These are phyloP conservation scores for Australoheros scitulus DNA, from an alignment of 2,113 vertebrate species.

Conservation along the genomic window DNA sequence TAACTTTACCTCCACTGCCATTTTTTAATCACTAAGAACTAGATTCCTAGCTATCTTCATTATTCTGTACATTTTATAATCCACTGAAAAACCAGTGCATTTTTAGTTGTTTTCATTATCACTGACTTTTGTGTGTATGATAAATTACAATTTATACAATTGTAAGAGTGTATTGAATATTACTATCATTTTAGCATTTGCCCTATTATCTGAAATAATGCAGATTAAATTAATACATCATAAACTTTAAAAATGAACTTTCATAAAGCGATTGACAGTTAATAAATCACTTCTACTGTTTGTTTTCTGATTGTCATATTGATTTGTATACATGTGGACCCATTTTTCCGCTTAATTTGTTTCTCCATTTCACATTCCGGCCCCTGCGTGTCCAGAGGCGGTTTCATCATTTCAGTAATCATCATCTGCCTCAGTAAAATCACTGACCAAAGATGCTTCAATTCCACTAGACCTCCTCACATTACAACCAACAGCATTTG, in stretches of 20 bases:
- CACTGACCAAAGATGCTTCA: background rate
- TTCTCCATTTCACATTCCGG: background rate
- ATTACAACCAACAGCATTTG: background rate
- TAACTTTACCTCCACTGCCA: no score
- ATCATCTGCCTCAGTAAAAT: background rate
- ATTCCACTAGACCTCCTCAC: background rate
- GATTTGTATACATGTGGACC: constrained; percentile 1
- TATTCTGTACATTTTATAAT: no score
- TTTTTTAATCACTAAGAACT: no score
- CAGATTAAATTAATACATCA: background rate
- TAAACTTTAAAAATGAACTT: background rate
- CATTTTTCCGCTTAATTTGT: background rate
- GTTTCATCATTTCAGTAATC: constrained; percentile 9
- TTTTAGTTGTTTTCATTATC: background rate
- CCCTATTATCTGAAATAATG: background rate
- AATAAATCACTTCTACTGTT: background rate
- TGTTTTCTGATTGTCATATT: constrained; percentile 13
- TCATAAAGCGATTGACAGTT: background rate
- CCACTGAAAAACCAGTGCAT: background rate
- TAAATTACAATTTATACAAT: background rate
- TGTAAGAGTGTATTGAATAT: background rate
- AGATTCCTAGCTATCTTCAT: no score
- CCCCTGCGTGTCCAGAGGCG: background rate
- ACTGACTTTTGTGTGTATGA: background rate
- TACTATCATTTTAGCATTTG: background rate